phyloP scores from a whole-genome alignment of 2,888 invertebrate species.

The Dastarcus helophoroides region DNA sequence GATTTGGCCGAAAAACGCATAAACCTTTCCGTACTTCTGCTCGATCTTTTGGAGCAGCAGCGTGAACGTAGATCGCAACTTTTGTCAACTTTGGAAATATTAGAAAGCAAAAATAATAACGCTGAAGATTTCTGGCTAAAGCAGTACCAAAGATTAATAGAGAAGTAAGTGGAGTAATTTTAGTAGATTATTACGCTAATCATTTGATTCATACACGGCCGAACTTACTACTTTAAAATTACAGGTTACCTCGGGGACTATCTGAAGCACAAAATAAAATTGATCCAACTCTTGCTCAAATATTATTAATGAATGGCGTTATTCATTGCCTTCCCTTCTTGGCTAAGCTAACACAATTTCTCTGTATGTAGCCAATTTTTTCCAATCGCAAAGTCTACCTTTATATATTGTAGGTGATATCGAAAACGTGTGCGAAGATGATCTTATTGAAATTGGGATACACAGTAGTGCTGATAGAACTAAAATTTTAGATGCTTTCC shows the following conservation, averaged over 20 bases:
- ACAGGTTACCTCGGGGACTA: constrained; percentile 48
- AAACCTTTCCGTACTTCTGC: constrained; percentile 52
- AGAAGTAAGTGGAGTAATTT: constrained; percentile 38
- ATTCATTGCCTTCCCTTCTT: constrained; percentile 68
- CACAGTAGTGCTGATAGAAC: constrained; percentile 44
- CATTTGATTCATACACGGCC: background rate
- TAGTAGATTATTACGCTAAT: background rate
- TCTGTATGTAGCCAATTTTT: constrained; percentile 30
- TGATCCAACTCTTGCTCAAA: constrained; percentile 56
- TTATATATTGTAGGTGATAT: constrained; percentile 28
- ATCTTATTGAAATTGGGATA: constrained; percentile 49
- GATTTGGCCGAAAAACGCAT: constrained; percentile 57
- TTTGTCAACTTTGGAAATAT: constrained; percentile 54
- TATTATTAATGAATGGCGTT: constrained; percentile 58
- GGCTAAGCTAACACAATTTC: constrained; percentile 46
- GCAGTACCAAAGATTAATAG: constrained; percentile 74
- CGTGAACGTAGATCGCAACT: constrained; percentile 53
- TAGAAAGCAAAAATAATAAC: constrained; percentile 42
- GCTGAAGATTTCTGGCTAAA: constrained; percentile 59
- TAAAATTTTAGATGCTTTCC: constrained; percentile 51
- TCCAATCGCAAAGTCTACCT: background rate
- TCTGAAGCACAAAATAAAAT: constrained; percentile 49
- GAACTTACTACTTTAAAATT: constrained; percentile 5
- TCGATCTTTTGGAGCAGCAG: constrained; percentile 59
- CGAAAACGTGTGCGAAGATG: constrained; percentile 42